Evolutionary conservation across 2,888 invertebrate genomes (phyloP), one percentile per base, ranked within the genome.

Genomic region (Dolichomitus sp.): DNA sequence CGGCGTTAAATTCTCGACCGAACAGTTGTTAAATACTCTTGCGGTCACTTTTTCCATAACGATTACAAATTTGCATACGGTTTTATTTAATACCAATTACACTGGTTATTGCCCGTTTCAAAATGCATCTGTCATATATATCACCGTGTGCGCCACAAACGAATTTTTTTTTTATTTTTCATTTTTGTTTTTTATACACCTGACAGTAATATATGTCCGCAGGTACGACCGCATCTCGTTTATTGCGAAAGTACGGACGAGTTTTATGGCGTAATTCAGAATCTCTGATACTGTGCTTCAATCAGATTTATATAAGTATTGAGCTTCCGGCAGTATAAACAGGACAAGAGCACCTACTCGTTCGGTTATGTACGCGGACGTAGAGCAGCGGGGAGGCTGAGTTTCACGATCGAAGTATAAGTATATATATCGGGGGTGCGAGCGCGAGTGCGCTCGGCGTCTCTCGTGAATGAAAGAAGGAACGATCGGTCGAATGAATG

Each of bases 391-490:
- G 68, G 57, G 50, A 61, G 54, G 65, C 82, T 5, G 77, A 72
- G 75, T 81, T 82, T 77, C 78, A 78, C 84, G 88, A 88, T 88
- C 87, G 81, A 89, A 88, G 86, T 48, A 48, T 45, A n/a, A 37
- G 37, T 85, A 87, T 89, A 91, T 89, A 17, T 54, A 54, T 54
- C 27, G 27, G 14, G 14, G 54, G 54, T 12, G 45, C 87, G 87
- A 42, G 77, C 40, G 77, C 72, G 59, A 54, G 69, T 63, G 63
- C 66, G 54, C 74, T 37, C 63, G 72, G 37, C 52, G 37, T 73
- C 61, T 73, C 61, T 68, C 54, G 80, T 88, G 90, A 90, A 90
- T 90, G 90, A 88, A 90, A 85, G 87, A 88, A 87, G 84, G 89
- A 87, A 87, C 86, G 74, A 63, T 86, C 81, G 83, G 48, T 68